A percentile compares a stretch with the other conserved stretches of the same genome.
phyloP scores from a whole-genome alignment of 2,113 vertebrate genomes.

The Xiphorhynchus elegans region DNA sequence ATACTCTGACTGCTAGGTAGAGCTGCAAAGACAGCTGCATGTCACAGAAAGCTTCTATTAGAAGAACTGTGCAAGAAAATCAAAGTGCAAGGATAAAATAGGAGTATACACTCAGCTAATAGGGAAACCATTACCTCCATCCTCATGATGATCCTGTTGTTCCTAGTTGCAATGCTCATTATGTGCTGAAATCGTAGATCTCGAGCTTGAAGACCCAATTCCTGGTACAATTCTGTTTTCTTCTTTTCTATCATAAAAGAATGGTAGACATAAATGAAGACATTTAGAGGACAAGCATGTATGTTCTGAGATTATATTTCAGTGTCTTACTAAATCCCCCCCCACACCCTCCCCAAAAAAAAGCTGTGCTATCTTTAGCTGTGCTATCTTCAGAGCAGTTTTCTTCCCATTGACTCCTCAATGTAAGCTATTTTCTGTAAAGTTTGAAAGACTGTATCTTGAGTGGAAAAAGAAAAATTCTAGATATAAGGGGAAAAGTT shows the following conservation, averaged over 20 bases:
- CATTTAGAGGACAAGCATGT: background rate
- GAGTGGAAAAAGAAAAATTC: background rate
- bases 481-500: background rate
- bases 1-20: background rate
- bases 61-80: background rate
- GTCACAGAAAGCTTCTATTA: background rate
- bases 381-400: background rate
- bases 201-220: slow-evolving; percentile 92
- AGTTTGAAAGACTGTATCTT: background rate
- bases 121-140: slow-evolving; percentile 85
- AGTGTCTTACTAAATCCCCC: background rate
- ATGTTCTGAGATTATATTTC: background rate
- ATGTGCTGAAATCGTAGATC: slow-evolving; percentile 94
- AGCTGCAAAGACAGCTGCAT: background rate
- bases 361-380: background rate
- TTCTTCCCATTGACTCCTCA: background rate
- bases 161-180: slow-evolving; percentile 88
- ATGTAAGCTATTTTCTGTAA: background rate
- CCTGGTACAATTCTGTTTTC: slow-evolving; percentile 94
- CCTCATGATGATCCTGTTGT: slow-evolving; percentile 91
- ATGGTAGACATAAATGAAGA: background rate
- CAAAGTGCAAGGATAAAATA: background rate
- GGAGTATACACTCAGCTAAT: rapidly evolving
- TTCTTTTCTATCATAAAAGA: slow-evolving; percentile 84
- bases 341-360: background rate